Conservation (phyloP, 2,888 invertebrate genomes). For the Drosophila anomalata region DNA sequence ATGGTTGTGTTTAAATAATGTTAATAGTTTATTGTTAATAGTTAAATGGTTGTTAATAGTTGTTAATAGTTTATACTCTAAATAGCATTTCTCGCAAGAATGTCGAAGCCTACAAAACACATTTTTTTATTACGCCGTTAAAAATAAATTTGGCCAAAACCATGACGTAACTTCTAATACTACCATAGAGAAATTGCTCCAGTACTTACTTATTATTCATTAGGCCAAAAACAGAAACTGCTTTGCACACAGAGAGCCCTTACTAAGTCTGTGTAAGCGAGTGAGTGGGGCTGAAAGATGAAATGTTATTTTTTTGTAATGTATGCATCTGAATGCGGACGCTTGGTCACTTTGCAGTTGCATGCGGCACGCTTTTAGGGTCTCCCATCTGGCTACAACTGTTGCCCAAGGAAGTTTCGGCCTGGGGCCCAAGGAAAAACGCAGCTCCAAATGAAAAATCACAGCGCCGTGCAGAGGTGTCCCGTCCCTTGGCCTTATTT, state of each 20-base stretch:
- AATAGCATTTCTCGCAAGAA: no score
- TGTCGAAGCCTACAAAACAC: no score
- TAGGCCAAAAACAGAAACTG: constrained; percentile 30
- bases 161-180: not conserved
- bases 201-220: constrained; percentile 62
- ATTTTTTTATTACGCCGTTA: not conserved
- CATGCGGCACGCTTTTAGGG: constrained; percentile 65
- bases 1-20: no score
- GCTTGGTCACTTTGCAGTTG: constrained; percentile 60
- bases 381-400: constrained; percentile 54
- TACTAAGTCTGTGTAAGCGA: not conserved
- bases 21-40: no score
- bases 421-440: constrained; percentile 16
- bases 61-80: no score
- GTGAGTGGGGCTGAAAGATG: constrained; percentile 49
- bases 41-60: no score
- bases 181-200: constrained; percentile 27
- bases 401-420: constrained; percentile 53
- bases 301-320: constrained; percentile 53
- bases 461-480: constrained; percentile 68
- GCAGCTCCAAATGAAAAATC: constrained; percentile 71
- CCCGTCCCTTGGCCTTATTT: constrained; percentile 47
- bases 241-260: constrained; percentile 6
- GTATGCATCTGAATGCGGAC: constrained; percentile 55
- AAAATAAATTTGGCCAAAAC: not conserved